Percentiles rank a stretch among this genome's conserved stretches.
Evolutionary conservation across 2,113 vertebrate genomes (phyloP).

Genomic region (Synchiropus splendidus): DNA sequence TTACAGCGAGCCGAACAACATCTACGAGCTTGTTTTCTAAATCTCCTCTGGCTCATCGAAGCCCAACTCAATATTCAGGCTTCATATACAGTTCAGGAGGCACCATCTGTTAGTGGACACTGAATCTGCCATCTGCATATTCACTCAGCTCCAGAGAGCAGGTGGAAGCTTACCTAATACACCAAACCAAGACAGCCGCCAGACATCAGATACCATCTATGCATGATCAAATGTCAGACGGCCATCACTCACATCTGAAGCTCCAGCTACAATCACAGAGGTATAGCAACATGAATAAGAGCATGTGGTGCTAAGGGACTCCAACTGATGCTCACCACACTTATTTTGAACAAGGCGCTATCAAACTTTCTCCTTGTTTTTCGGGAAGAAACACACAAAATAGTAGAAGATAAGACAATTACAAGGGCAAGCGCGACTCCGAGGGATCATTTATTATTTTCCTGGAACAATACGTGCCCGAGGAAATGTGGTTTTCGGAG

Average conservation of each 20-base stretch:
- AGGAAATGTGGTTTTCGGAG: constrained; percentile 17
- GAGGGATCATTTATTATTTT: constrained; percentile 12
- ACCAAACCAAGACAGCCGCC: constrained; percentile 18
- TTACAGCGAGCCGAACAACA: not conserved
- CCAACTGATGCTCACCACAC: too few species aligned
- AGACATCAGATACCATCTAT: constrained; percentile 25
- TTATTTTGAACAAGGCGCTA: too few species aligned
- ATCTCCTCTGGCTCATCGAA: constrained; percentile 1
- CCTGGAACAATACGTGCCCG: constrained; percentile 24
- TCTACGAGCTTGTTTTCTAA: not conserved
- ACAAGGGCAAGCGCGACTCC: too few species aligned
- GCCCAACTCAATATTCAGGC: constrained; percentile 4
- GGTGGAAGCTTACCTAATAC: constrained; percentile 44
- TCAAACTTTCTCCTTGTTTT: too few species aligned
- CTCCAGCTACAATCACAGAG: constrained; percentile 9
- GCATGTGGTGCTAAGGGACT: constrained; percentile 1
- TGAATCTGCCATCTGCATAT: constrained; percentile 33
- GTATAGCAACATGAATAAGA: constrained; percentile 26
- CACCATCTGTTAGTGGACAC: constrained; percentile 32
- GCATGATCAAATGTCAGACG: constrained; percentile 46
- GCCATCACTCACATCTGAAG: constrained; percentile 4
- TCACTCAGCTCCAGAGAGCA: constrained; percentile 33
- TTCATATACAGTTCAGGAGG: constrained; percentile 20
- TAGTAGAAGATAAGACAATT: constrained; percentile 1
- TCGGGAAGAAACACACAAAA: too few species aligned